Conservation (phyloP, 2,113 vertebrate genomes). For the Antigone vipio region DNA sequence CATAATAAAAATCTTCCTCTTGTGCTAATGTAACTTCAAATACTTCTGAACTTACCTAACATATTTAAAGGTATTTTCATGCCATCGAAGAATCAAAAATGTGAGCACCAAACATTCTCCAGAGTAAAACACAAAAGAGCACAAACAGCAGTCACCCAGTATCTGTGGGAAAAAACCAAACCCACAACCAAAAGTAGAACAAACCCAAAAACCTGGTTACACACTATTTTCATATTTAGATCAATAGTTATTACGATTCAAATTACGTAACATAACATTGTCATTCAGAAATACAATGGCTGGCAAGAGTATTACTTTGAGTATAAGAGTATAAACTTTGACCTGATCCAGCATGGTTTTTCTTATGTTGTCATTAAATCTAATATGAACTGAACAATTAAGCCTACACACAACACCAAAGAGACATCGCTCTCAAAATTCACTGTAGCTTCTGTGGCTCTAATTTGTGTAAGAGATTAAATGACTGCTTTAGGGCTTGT, state of each 20-base stretch:
- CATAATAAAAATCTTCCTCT: neutral
- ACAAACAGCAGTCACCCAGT: conserved; percentile 86
- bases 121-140: conserved; percentile 85
- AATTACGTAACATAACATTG: neutral
- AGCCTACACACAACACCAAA: neutral
- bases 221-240: neutral
- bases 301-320: neutral
- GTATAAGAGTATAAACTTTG: neutral
- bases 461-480: neutral
- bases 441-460: neutral
- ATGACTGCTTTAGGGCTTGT: fast-evolving
- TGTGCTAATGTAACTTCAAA: neutral
- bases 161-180: conserved; percentile 65
- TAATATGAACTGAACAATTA: fast-evolving
- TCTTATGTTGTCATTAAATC: neutral
- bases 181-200: neutral
- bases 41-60: conserved; percentile 70
- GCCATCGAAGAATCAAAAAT: conserved; percentile 85
- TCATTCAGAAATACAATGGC: neutral
- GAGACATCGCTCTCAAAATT: neutral
- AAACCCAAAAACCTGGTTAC: neutral
- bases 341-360: neutral
- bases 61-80: conserved; percentile 63
- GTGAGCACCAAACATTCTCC: conserved; percentile 78
- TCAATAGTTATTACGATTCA: neutral